Evolutionary conservation across 2,888 invertebrate genomes (phyloP).

Genomic region (Dorcus hopei): DNA sequence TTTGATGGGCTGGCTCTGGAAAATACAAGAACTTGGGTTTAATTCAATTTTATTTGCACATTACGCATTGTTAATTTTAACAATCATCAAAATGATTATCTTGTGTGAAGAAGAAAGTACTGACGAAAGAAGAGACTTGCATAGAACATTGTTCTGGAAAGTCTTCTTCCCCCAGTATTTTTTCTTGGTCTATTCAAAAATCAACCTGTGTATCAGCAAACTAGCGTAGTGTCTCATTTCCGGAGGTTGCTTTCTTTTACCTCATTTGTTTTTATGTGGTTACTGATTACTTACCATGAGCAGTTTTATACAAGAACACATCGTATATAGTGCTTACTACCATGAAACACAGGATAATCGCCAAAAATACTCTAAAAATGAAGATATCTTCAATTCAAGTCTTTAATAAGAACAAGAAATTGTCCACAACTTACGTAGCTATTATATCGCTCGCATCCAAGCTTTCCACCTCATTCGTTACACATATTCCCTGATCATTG

Average conservation of each 20-base stretch:
- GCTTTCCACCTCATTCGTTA: neutral
- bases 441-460: neutral
- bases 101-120: no score
- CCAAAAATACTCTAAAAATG: neutral
- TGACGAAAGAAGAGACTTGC: no score
- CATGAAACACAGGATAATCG: neutral
- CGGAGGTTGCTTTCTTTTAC: neutral
- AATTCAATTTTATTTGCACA: no score
- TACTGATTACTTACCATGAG: neutral
- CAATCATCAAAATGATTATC: no score
- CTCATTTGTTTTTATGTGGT: neutral
- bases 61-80: no score
- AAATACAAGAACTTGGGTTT: neutral
- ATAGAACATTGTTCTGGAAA: no score
- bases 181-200: neutral
- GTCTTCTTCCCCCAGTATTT: no score
- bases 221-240: neutral
- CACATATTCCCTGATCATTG: neutral
- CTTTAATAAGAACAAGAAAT: neutral
- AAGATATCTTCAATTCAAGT: neutral
- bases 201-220: no score
- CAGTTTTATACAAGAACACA: neutral
- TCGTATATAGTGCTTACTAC: neutral
- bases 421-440: neutral
- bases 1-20: slow-evolving; percentile 21